Evolutionary conservation across 64 coral and sea anemone species (phyloP), one percentile per base, ranked within the genome.

Genomic region (Stichodactyla helianthus): DNA sequence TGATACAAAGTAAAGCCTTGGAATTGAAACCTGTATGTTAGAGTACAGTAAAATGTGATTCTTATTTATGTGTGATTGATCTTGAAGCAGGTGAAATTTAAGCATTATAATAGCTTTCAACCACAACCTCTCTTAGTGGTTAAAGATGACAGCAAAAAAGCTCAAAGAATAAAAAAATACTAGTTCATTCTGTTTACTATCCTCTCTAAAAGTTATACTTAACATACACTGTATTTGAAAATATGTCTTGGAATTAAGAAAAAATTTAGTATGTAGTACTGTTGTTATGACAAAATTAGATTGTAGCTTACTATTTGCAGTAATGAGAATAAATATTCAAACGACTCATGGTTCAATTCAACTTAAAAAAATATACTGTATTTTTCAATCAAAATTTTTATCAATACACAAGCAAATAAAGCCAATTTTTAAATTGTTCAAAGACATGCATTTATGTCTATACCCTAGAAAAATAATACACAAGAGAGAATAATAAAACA

Each of bases 261-360:
- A 13, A 17, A 65, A 65, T n/a, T 7, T 65, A 23, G 2, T 23
- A 27, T 27, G 10, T 20, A 68, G n/a, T 20, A 22, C 26, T 31
- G 68, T 74, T 74, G 68, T 74, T 74, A 74, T 74, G 68, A 74
- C 68, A 74, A 74, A 74, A 74, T 74, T 31, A 5, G 10, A 74
- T 26, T 31, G 17, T 11, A 74, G n/a, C 10, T 31, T 74, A 74
- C n/a, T 74, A 74, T 74, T 74, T 74, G 25, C 10, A 74, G 31
- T 74, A 12, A 35, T 74, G 25, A 74, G 31, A 74, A 74, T 74
- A 74, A 74, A 74, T 74, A 74, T 74, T 74, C 68, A 74, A 74
- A 74, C 31, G 68, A 44, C 35, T 74, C 68, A 74, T 74, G 68
- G 68, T 23, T 13, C 27, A 74, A 27, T 74, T 23, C 25, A 31